Evolutionary conservation across 2,113 vertebrate genomes (phyloP).

Genomic region (Zosterops lateralis): DNA sequence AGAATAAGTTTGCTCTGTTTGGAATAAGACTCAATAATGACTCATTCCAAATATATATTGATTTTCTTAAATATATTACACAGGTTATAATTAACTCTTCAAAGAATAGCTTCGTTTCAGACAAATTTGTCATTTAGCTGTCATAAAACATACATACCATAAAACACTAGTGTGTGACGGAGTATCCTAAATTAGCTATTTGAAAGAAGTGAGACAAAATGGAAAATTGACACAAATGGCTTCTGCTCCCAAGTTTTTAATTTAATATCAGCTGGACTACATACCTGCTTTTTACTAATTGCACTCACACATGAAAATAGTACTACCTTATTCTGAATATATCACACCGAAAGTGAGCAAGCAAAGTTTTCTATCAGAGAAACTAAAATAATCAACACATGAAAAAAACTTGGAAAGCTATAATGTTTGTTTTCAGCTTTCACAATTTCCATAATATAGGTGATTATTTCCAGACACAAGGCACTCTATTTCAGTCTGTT

Average conservation of each 20-base stretch:
- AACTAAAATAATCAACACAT: not conserved
- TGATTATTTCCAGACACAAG: not conserved
- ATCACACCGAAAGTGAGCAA: not conserved
- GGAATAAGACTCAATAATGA: conserved; percentile 7
- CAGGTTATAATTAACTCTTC: conserved; percentile 59
- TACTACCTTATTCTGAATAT: not conserved
- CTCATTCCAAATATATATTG: conserved; percentile 42
- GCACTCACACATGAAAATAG: not conserved
- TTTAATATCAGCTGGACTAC: not conserved
- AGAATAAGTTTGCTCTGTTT: conserved; percentile 21
- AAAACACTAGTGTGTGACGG: not conserved
- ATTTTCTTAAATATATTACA: conserved; percentile 50
- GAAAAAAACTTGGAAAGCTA: not conserved
- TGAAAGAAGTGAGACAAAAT: conserved; percentile 42
- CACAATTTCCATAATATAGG: not conserved
- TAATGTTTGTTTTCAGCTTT: conserved; percentile 1
- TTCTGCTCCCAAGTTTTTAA: conserved; percentile 18
- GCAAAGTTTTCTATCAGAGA: not conserved
- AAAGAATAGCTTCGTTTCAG: conserved; percentile 39
- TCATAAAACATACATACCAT: conserved; percentile 35
- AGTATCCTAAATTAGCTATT: conserved; percentile 31
- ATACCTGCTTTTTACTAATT: not conserved
- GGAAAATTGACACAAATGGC: conserved; percentile 17
- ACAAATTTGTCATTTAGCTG: conserved; percentile 57
- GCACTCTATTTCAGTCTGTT: not conserved